A percentile compares a stretch with the other conserved stretches of the same genome.
Evolutionary conservation across 2,888 invertebrate species (phyloP).

Genomic region (Balanococcus diminutus): DNA sequence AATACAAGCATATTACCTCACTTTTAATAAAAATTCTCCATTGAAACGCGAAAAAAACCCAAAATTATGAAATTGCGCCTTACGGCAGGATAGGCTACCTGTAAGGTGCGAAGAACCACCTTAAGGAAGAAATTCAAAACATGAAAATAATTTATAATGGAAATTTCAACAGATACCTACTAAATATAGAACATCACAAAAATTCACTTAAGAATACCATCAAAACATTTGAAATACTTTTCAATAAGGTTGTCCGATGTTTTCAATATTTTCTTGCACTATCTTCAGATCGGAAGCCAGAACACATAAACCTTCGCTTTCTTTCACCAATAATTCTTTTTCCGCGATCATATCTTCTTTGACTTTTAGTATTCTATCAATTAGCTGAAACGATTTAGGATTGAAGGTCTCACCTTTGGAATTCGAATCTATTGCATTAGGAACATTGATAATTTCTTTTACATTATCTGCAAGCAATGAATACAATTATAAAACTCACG

Average conservation of each 20-base stretch:
- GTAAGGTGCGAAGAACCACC: no score
- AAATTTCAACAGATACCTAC: not conserved
- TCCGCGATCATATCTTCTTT: slow-evolving; percentile 27
- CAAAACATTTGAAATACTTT: not conserved
- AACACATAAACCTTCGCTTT: not conserved
- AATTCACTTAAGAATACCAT: no score
- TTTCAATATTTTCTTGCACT: not conserved
- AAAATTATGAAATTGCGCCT: no score
- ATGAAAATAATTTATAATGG: not conserved
- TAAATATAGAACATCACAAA: not conserved
- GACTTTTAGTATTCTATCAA: slow-evolving; percentile 32
- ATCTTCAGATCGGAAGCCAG: not conserved
- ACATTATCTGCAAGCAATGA: slow-evolving; percentile 30
- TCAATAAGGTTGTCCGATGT: not conserved
- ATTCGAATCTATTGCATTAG: not conserved
- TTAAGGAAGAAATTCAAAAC: not conserved
- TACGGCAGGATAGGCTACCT: no score
- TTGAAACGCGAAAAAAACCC: no score
- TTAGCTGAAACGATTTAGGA: slow-evolving; percentile 30
- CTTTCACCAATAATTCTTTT: not conserved
- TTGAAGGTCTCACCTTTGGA: not conserved
- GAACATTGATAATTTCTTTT: not conserved
- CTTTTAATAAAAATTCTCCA: no score
- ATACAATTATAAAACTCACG: not conserved
- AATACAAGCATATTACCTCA: no score